Conservation (phyloP, 2,888 invertebrate genomes). For the Euzophera pinguis region DNA sequence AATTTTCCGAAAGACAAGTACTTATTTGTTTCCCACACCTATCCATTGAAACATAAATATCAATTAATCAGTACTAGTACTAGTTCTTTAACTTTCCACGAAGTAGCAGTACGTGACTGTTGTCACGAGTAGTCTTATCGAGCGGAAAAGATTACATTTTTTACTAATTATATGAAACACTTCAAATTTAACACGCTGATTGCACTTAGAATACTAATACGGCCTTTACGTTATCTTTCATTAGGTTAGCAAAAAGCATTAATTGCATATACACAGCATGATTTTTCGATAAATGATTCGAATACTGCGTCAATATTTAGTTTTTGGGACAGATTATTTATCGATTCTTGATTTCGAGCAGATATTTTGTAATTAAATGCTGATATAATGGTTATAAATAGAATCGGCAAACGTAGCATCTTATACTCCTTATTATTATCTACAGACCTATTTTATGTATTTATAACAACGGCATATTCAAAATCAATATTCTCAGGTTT, state of each 20-base stretch:
- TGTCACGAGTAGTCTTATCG: conserved; percentile 5
- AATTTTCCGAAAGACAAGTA: background rate
- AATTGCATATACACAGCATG: background rate
- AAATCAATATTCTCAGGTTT: background rate
- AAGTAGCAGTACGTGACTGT: conserved; percentile 9
- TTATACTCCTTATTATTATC: background rate
- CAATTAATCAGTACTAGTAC: background rate
- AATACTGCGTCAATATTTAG: background rate
- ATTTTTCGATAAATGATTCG: background rate
- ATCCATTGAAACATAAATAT: background rate
- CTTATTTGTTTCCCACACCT: background rate
- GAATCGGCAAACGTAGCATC: background rate
- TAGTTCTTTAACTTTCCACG: conserved; percentile 7
- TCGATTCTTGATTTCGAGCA: background rate
- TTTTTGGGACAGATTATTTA: background rate
- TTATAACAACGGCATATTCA: too few relatives aligned
- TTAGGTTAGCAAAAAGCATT: background rate
- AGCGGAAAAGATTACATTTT: conserved; percentile 2
- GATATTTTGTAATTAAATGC: background rate
- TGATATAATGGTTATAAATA: background rate
- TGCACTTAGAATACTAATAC: background rate
- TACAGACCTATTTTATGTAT: background rate
- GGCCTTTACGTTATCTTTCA: background rate
- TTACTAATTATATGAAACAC: background rate
- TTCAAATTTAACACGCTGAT: background rate